A percentile compares a stretch with the other conserved stretches of the same genome.
Evolutionary conservation across 64 coral and sea anemone species (phyloP).

Genomic region (Montipora capricornis): DNA sequence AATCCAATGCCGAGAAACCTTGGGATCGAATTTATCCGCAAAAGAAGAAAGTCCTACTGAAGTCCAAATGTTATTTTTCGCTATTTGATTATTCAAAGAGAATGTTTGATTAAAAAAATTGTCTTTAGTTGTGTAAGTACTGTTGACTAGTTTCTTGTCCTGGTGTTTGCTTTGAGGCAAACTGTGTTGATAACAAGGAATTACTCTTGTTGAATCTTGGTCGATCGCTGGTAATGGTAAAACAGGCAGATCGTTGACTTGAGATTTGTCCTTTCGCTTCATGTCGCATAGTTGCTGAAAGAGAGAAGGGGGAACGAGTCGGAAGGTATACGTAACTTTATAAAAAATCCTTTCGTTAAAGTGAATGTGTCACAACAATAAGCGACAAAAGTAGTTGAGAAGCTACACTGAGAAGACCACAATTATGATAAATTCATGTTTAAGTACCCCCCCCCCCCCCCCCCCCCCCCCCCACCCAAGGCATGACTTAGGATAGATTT

Average conservation of each 20-base stretch:
- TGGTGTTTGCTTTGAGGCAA: conserved; percentile 28
- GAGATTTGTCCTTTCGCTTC: conserved; percentile 64
- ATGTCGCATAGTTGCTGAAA: conserved; percentile 85
- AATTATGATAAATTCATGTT: too few relatives aligned
- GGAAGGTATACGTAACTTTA: too few relatives aligned
- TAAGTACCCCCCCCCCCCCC: too few relatives aligned
- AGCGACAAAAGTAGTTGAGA: too few relatives aligned
- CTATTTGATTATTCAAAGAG: conserved; percentile 7
- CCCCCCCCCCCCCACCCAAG: too few relatives aligned
- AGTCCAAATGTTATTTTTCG: conserved; percentile 26
- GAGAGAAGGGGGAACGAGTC: background rate
- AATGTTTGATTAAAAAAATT: conserved; percentile 41
- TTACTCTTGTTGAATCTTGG: conserved; percentile 79
- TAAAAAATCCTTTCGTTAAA: too few relatives aligned
- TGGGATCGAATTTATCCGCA: conserved; percentile 76
- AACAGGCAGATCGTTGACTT: conserved; percentile 73
- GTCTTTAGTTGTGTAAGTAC: conserved; percentile 11
- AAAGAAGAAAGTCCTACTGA: conserved; percentile 88
- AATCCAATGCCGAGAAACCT: conserved; percentile 69
- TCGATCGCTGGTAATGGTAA: conserved; percentile 87
- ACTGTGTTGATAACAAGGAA: conserved; percentile 73
- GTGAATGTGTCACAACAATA: too few relatives aligned
- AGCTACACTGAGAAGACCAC: too few relatives aligned
- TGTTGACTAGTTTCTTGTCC: conserved; percentile 18
- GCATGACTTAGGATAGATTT: too few relatives aligned